Percentiles rank a stretch among this genome's conserved stretches.
phyloP scores from a whole-genome alignment of 2,797 vertebrate genomes.

The Benthosema pterotum region DNA sequence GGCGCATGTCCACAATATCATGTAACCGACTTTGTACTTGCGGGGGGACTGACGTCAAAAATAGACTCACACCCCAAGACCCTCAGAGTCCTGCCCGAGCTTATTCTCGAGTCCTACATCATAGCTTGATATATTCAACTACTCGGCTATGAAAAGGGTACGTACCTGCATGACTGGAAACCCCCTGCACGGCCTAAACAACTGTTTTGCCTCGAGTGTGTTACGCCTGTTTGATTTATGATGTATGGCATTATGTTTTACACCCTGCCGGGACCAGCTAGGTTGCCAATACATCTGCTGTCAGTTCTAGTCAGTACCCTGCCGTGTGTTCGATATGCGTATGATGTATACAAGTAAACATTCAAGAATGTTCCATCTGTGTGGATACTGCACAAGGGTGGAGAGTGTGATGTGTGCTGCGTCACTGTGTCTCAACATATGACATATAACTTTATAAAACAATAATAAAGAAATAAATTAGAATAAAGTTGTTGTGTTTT shows the following conservation, averaged over 20 bases:
- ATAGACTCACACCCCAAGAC: conserved; percentile 77
- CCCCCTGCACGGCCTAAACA: conserved; percentile 30
- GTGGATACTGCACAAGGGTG: conserved; percentile 11
- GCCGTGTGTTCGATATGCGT: no score
- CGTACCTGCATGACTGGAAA: conserved; percentile 68
- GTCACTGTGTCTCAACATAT: conserved; percentile 3
- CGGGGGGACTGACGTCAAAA: conserved; percentile 76
- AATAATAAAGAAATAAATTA: no score
- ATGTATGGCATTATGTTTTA: conserved; percentile 8
- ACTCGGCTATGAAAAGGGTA: conserved; percentile 74
- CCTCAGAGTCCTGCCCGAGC: conserved; percentile 58
- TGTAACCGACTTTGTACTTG: conserved; percentile 80
- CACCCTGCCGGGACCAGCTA: no score
- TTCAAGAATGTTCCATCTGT: conserved; percentile 16
- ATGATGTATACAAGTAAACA: background rate
- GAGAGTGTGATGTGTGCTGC: conserved; percentile 9
- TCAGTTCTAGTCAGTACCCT: background rate
- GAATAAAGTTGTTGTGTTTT: no score
- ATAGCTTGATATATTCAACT: conserved; percentile 58
- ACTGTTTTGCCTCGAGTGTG: conserved; percentile 38
- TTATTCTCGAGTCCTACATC: conserved; percentile 67
- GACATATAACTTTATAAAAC: no score
- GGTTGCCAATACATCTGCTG: conserved; percentile 6
- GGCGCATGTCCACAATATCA: conserved; percentile 79
- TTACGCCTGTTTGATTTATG: conserved; percentile 21